phyloP scores from a whole-genome alignment of 1,140 invertebrate genomes.

The Vanessa atalanta region DNA sequence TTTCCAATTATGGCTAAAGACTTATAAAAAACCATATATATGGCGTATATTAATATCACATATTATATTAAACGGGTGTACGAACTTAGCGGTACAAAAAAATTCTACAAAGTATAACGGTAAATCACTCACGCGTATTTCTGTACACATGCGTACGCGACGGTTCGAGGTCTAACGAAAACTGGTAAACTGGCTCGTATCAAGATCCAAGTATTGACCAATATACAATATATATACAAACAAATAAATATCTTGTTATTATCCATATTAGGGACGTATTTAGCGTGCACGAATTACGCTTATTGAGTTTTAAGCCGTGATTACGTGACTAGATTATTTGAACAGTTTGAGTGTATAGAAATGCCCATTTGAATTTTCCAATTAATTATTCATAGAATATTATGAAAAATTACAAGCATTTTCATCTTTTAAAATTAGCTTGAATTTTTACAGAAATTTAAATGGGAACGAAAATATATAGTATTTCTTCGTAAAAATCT shows the following conservation, averaged over 20 bases:
- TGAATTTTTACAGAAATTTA: too few species aligned
- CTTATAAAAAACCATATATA: background rate
- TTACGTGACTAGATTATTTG: background rate
- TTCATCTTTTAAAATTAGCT: too few species aligned
- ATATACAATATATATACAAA: background rate
- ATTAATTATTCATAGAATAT: too few species aligned
- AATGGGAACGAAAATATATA: too few species aligned
- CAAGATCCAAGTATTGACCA: background rate
- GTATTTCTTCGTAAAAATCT: too few species aligned
- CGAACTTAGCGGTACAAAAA: background rate
- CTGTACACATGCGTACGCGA: conserved; percentile 28
- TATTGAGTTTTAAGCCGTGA: background rate
- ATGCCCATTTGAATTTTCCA: too few species aligned
- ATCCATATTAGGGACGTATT: background rate
- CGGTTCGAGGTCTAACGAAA: conserved; percentile 27
- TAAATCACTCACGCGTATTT: conserved; percentile 29
- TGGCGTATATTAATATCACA: background rate
- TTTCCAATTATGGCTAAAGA: too few species aligned
- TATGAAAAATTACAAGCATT: too few species aligned
- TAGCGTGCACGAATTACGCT: background rate
- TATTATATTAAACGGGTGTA: conserved; percentile 1
- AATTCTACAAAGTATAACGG: conserved; percentile 23
- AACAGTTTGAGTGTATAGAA: too few species aligned
- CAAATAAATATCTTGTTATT: background rate
- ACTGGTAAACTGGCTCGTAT: conserved; percentile 27